phyloP scores from a whole-genome alignment of 2,888 invertebrate species.

The Amphipyra berbera region DNA sequence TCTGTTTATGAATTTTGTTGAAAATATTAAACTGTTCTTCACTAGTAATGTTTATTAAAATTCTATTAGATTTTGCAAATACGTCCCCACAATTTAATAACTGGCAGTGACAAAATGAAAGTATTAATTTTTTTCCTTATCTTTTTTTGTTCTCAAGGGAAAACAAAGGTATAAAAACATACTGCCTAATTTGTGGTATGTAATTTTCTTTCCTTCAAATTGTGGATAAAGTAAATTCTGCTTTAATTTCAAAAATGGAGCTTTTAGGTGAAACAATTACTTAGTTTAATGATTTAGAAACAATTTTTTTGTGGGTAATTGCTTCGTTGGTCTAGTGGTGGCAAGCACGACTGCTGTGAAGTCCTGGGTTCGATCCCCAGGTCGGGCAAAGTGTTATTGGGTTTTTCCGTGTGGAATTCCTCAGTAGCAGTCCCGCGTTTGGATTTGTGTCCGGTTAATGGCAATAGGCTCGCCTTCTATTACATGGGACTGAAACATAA shows the following conservation, averaged over 20 bases:
- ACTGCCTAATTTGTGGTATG: conserved; percentile 15
- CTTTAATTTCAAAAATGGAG: conserved; percentile 11
- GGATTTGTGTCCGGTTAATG: too few relatives aligned
- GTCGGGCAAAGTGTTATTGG: too few relatives aligned
- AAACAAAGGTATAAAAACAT: conserved; percentile 24
- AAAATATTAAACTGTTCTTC: conserved; percentile 24
- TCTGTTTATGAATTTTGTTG: conserved; percentile 32
- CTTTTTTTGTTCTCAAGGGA: conserved; percentile 8
- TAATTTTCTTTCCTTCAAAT: conserved; percentile 14
- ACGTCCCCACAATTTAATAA: conserved; percentile 25
- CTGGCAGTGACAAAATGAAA: conserved; percentile 18
- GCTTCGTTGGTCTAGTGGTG: too few relatives aligned
- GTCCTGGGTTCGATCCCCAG: too few relatives aligned
- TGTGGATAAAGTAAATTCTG: conserved; percentile 14
- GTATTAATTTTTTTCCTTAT: conserved; percentile 7
- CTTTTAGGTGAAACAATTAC: conserved; percentile 23
- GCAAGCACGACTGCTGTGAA: too few relatives aligned
- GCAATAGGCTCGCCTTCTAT: too few relatives aligned
- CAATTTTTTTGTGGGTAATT: too few relatives aligned
- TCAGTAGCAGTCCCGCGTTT: too few relatives aligned
- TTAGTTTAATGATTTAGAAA: conserved; percentile 15
- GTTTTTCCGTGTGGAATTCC: too few relatives aligned
- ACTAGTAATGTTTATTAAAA: conserved; percentile 24
- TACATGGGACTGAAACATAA: too few relatives aligned
- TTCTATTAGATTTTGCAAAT: conserved; percentile 27